Evolutionary conservation across 2,113 vertebrate genomes (phyloP).

Genomic region (Origma solitaria): DNA sequence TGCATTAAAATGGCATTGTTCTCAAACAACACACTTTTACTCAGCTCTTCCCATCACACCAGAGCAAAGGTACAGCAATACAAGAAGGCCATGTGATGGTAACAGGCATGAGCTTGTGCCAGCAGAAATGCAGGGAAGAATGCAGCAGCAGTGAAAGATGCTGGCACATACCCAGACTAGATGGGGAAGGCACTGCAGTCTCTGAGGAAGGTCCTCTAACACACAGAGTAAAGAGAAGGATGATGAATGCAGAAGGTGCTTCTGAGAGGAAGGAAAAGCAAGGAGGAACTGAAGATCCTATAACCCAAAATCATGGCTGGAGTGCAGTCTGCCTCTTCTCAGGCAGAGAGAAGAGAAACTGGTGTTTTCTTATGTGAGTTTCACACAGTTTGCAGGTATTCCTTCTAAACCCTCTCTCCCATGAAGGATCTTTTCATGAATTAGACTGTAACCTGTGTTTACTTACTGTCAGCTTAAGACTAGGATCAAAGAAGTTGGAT

Average conservation of each 20-base stretch:
- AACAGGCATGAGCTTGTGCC: not conserved
- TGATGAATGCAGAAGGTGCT: not conserved
- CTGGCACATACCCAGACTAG: not conserved
- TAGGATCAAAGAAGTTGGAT: constrained; percentile 30
- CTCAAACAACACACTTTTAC: not conserved
- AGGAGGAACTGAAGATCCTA: not conserved
- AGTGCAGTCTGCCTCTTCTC: not conserved
- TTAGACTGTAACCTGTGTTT: not conserved
- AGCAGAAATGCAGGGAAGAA: not conserved
- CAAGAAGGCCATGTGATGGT: not conserved
- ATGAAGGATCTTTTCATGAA: not conserved
- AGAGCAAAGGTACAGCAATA: not conserved
- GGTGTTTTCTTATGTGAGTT: not conserved
- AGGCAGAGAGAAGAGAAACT: no score
- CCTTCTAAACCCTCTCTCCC: not conserved
- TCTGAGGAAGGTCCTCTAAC: not conserved
- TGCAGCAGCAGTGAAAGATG: not conserved
- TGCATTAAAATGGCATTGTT: not conserved
- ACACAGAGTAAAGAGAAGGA: not conserved
- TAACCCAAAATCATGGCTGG: not conserved
- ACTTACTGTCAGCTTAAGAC: constrained; percentile 63
- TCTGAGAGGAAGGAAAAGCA: not conserved
- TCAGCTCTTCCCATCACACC: not conserved
- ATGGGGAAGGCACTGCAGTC: not conserved
- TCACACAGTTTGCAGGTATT: not conserved